Evolutionary conservation across 2,113 vertebrate genomes (phyloP).

Genomic region (Thalassoma bifasciatum): DNA sequence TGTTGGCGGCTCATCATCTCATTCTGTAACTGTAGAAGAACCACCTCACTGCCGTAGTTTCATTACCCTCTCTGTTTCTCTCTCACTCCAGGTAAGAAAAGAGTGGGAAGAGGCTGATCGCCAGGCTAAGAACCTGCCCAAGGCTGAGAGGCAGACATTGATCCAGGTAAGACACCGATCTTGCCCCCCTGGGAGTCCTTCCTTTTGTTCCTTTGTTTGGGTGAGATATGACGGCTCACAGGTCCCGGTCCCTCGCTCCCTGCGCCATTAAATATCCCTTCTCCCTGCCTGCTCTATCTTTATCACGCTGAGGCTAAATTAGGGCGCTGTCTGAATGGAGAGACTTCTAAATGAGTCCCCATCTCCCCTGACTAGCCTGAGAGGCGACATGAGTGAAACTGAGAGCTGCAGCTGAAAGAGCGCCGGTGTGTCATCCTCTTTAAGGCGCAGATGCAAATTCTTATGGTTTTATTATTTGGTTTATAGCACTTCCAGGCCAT

Average conservation of each 20-base stretch:
- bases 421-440: neutral
- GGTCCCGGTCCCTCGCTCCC: conserved; percentile 33
- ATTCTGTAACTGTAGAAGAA: neutral
- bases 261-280: conserved; percentile 52
- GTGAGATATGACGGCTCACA: conserved; percentile 49
- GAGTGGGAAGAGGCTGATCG: conserved; percentile 98
- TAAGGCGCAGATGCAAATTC: conserved; percentile 13
- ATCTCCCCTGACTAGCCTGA: conserved; percentile 44
- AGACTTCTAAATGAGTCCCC: conserved; percentile 59
- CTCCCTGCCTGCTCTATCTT: conserved; percentile 64
- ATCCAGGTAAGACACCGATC: conserved; percentile 89
- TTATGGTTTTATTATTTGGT: conserved; percentile 13
- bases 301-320: conserved; percentile 61
- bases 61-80: neutral
- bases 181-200: conserved; percentile 12
- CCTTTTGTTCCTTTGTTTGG: conserved; percentile 57
- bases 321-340: conserved; percentile 58
- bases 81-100: conserved; percentile 89
- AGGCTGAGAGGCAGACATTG: conserved; percentile 94
- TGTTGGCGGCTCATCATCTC: neutral
- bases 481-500: conserved; percentile 94
- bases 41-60: neutral
- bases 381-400: conserved; percentile 39
- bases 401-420: conserved; percentile 14
- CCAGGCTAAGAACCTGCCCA: conserved; percentile 96